Base-by-base conservation (phyloP, 2,888 invertebrate species). In the Agapostemon virescens region DNA sequence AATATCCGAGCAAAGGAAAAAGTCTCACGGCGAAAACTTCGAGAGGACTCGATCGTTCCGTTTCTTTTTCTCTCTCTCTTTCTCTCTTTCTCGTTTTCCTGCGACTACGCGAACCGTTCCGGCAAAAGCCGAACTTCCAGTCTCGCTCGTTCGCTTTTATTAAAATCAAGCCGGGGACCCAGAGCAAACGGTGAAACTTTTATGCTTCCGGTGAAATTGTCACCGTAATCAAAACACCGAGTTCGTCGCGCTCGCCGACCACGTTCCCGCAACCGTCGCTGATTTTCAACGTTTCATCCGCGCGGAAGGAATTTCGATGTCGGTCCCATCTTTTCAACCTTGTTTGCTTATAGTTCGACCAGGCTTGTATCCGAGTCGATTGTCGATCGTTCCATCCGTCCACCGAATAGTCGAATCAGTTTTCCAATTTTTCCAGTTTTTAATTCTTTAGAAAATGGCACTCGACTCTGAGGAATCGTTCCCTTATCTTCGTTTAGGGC, bases 121-220 rank as follows among this genome's bases (percentile, higher is more conserved):
- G 11, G 13, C 30, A 36, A 61, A 76, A 77, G 55, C 71, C 55
- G 26, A 76, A 70, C 64, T 77, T 74, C 23, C 49, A 58, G 58
- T 82, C 71, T n/a, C 70, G 42, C 55, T 67, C 45, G 68, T 79
- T 78, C 76, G 61, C 71, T 82, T 68, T 84, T 84, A 84, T 81
- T 77, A 77, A 76, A 66, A 85, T 77, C 61, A 84, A 76, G 36
- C 61, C 69, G 33, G 45, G 26, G 52, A 20, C 61, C 42, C 23
- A 15, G 49, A 13, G 68, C 58, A 73, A 75, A 58, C 66, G 64
- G 33, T 36, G 78, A 70, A 78, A 81, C 77, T 82, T 81, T 69
- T 40, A 55, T 49, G 23, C 63, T 69, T 23, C 69, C 70, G 61
- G 61, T 33, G 72, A 81, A 73, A 81, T 81, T 76, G 73, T 74